Evolutionary conservation across 2,113 vertebrate genomes (phyloP), one percentile per base, ranked within the genome.

Genomic region (Macroglossus sobrinus): DNA sequence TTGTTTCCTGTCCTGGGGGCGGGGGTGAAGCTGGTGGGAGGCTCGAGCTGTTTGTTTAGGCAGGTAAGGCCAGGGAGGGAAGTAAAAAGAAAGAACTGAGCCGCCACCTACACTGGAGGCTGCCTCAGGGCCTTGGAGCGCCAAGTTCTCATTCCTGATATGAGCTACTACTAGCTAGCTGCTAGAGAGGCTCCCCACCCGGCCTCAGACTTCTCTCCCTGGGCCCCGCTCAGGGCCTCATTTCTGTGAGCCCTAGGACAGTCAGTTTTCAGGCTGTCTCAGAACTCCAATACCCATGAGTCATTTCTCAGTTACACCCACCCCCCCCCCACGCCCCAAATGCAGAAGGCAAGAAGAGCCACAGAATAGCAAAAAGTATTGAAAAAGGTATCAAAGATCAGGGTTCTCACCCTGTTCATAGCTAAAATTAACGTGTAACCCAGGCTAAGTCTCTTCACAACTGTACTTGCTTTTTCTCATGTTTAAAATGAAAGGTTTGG

Each of bases 41-140:
- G 94, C 82, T 47, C 84, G 47, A 3, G 13, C 94, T 98, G 98
- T 98, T 98, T 98, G 97, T 94, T 98, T 88, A 98, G 96, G 98
- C 98, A 98, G 98, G 98, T 98, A 98, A 90, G 90, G 87, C 96
- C 90, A 90, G 86, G 68, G 78, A 96, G 81, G 95, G 87, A 81
- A 97, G 93, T 93, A 61, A 82, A 55, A 91, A 87, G 86, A 95
- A 86, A 66, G 93, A 68, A 35, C 81, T 85, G 90, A 95, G 94
- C 87, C 87, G 94, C 91, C 87, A 47, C 93, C 87, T 75, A 75
- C 88, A 24, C 55, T 14, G 80, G 75, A 93, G 68, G 74, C 84
- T 38, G 92, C 92, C 75, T 11, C 85, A 5, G 92, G 95, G 96
- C 88, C 93, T 97, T 74, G 69, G 81, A 96, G 95, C 95, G 57